Conservation (phyloP, 2,797 vertebrate genomes). For the Acanthurus leucopareius region DNA sequence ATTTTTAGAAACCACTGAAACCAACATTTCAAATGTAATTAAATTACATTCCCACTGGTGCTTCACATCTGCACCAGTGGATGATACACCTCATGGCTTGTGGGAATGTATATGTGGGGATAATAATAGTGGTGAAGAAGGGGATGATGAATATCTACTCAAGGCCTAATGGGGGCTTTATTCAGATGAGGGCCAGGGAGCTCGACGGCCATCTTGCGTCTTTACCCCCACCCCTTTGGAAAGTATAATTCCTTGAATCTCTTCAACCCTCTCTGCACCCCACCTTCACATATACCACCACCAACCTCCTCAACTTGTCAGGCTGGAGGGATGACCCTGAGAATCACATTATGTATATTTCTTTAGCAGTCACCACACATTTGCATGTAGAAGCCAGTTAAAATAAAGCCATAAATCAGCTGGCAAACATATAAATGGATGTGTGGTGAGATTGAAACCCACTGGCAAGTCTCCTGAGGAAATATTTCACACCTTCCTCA, state of each 20-base stretch:
- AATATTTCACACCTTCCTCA: slow-evolving; percentile 82
- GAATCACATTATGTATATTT: slow-evolving; percentile 90
- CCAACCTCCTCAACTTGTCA: slow-evolving; percentile 76
- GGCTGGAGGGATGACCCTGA: slow-evolving; percentile 88
- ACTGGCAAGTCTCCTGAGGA: slow-evolving; percentile 82
- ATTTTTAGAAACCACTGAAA: slow-evolving; percentile 37
- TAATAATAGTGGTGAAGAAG: slow-evolving; percentile 55
- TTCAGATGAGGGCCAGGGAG: slow-evolving; percentile 72
- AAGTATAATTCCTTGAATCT: slow-evolving; percentile 76
- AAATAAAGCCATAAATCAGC: slow-evolving; percentile 90
- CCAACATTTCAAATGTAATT: slow-evolving; percentile 50
- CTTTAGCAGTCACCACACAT: slow-evolving; percentile 80
- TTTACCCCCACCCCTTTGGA: slow-evolving; percentile 24
- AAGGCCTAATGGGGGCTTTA: slow-evolving; percentile 72
- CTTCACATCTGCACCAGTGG: slow-evolving; percentile 31
- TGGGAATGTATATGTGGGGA: slow-evolving; percentile 44
- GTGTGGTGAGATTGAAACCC: slow-evolving; percentile 86
- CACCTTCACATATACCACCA: slow-evolving; percentile 22
- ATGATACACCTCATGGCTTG: slow-evolving; percentile 44
- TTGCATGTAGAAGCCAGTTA: slow-evolving; percentile 89
- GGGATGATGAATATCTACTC: slow-evolving; percentile 66
- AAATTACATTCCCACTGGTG: slow-evolving; percentile 46
- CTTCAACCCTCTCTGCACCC: slow-evolving; percentile 31
- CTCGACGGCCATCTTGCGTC: slow-evolving; percentile 61
- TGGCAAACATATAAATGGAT: slow-evolving; percentile 88